phyloP scores from a whole-genome alignment of 2,113 vertebrate genomes.

The Rhipidura dahli region DNA sequence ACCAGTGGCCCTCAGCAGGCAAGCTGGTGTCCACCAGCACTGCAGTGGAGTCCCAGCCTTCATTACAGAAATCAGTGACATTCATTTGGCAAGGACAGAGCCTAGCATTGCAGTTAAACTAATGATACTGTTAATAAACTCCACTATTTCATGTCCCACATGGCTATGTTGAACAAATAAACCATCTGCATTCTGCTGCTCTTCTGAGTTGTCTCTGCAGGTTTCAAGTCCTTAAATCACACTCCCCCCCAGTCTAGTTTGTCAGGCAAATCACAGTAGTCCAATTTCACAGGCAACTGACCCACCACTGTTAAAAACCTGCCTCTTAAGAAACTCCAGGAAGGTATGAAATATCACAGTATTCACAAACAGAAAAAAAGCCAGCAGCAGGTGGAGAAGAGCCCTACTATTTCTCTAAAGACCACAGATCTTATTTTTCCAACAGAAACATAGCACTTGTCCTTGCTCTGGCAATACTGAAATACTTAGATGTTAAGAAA shows the following conservation, averaged over 20 bases:
- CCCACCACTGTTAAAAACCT: not conserved
- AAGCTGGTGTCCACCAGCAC: not conserved
- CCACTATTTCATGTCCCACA: not conserved
- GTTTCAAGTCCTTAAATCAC: not conserved
- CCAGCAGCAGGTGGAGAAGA: not conserved
- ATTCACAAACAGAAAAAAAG: not conserved
- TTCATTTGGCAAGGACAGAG: not conserved
- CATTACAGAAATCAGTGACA: not conserved
- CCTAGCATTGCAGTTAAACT: not conserved
- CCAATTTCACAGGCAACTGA: not conserved
- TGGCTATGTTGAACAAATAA: rapidly evolving
- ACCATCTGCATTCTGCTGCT: not conserved
- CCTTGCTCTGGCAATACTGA: not conserved
- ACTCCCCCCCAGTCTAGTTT: rapidly evolving
- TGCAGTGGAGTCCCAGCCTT: not conserved
- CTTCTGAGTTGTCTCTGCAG: not conserved
- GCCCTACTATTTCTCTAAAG: not conserved
- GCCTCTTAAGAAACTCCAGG: not conserved
- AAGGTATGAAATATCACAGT: not conserved
- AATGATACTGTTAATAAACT: not conserved
- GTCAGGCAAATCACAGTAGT: not conserved
- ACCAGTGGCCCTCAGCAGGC: not conserved
- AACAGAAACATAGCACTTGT: not conserved
- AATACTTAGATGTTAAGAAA: not conserved
- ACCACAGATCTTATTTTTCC: not conserved